Conservation (phyloP, 2,888 invertebrate species). For the Rutpela maculata region DNA sequence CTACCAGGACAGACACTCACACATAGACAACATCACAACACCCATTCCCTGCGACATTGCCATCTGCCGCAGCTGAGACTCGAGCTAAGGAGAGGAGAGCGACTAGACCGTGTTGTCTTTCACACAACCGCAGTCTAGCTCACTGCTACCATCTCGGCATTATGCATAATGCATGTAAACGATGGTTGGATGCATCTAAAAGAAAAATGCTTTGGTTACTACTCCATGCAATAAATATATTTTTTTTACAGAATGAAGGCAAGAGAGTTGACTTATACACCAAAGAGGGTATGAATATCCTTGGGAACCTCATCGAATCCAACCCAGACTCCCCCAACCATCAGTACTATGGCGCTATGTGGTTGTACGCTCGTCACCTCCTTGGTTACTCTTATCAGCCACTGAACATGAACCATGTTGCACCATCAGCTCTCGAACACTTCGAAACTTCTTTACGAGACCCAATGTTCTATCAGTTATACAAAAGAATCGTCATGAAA, state of each 20-base stretch:
- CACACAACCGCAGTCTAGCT: too few species aligned
- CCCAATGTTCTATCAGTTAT: slow-evolving; percentile 82
- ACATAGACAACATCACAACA: too few species aligned
- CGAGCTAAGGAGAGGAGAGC: too few species aligned
- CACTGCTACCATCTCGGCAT: too few species aligned
- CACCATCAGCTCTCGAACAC: slow-evolving; percentile 80
- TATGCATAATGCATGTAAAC: too few species aligned
- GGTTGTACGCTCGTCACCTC: slow-evolving; percentile 77
- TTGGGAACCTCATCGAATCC: slow-evolving; percentile 81
- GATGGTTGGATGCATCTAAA: background rate
- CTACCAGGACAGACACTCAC: too few species aligned
- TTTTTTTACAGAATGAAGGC: slow-evolving; percentile 61
- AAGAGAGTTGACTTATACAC: slow-evolving; percentile 77
- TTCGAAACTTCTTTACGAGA: slow-evolving; percentile 81
- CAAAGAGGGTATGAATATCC: slow-evolving; percentile 79
- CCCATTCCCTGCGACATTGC: too few species aligned
- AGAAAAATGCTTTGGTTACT: background rate
- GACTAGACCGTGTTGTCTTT: too few species aligned
- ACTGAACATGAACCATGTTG: slow-evolving; percentile 72
- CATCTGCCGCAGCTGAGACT: too few species aligned
- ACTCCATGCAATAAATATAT: background rate
- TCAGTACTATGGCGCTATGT: slow-evolving; percentile 74
- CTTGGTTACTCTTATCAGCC: slow-evolving; percentile 74
- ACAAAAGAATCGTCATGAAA: slow-evolving; percentile 78
- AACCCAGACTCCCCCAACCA: slow-evolving; percentile 79